A percentile compares a stretch with the other conserved stretches of the same genome.
phyloP scores from a whole-genome alignment of 2,888 invertebrate genomes.

The Apodemia duryi region DNA sequence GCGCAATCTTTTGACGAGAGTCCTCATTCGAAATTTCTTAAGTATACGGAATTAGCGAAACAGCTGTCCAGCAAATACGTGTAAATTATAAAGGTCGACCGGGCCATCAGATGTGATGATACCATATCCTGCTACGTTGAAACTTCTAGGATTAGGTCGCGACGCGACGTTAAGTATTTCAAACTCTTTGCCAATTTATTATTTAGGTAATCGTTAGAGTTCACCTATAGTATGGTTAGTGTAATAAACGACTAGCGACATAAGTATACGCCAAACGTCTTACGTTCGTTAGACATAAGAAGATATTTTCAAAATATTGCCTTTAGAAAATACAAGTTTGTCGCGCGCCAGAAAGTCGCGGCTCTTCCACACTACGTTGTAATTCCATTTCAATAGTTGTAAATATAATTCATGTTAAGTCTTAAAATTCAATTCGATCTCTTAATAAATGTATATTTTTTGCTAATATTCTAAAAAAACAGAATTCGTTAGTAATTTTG shows the following conservation, averaged over 20 bases:
- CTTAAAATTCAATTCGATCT: slow-evolving; percentile 77
- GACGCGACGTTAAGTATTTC: slow-evolving; percentile 76
- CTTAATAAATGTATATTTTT: slow-evolving; percentile 78
- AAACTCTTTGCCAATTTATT: slow-evolving; percentile 80
- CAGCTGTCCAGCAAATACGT: slow-evolving; percentile 98
- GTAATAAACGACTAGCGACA: slow-evolving; percentile 75
- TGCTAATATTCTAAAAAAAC: slow-evolving; percentile 52
- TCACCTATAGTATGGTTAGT: slow-evolving; percentile 77
- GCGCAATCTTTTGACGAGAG: slow-evolving; percentile 89
- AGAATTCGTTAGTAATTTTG: slow-evolving; percentile 36
- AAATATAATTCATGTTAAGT: slow-evolving; percentile 76
- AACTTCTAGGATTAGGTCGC: slow-evolving; percentile 75
- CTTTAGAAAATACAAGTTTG: slow-evolving; percentile 67
- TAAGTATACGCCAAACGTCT: slow-evolving; percentile 80
- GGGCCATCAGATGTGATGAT: slow-evolving; percentile 83
- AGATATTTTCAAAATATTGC: slow-evolving; percentile 78
- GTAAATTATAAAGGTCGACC: slow-evolving; percentile 76
- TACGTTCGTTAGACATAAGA: slow-evolving; percentile 74
- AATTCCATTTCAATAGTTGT: slow-evolving; percentile 78
- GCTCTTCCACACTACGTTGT: slow-evolving; percentile 73
- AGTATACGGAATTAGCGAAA: slow-evolving; percentile 98
- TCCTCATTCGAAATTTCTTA: slow-evolving; percentile 97
- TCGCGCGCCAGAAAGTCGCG: slow-evolving; percentile 44
- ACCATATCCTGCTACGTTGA: slow-evolving; percentile 86
- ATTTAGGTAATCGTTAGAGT: slow-evolving; percentile 74